Percentiles rank a stretch among this genome's conserved stretches.
Conservation (phyloP, 2,888 invertebrate genomes). For the Clistopyga incitator region DNA sequence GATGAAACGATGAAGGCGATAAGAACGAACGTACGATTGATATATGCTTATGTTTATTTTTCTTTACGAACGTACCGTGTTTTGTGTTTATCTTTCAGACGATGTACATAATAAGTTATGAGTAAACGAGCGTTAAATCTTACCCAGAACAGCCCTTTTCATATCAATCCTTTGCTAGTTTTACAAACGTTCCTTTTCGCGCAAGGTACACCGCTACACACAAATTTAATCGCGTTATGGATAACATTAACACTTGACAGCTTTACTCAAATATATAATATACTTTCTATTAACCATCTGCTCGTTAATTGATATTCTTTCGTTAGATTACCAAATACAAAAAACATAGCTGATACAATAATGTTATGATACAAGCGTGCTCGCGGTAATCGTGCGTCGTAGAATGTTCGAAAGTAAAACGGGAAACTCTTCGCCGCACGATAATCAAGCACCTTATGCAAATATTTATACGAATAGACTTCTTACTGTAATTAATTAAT, state of each 20-base stretch:
- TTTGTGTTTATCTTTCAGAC: slow-evolving; percentile 78
- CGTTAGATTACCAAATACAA: slow-evolving; percentile 83
- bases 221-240: slow-evolving; percentile 72
- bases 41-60: slow-evolving; percentile 83
- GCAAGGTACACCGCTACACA: slow-evolving; percentile 73
- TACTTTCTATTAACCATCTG: slow-evolving; percentile 83
- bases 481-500: slow-evolving; percentile 74
- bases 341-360: slow-evolving; percentile 83
- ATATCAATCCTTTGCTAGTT: slow-evolving; percentile 63
- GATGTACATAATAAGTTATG: slow-evolving; percentile 83
- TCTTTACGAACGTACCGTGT: slow-evolving; percentile 82
- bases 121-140: slow-evolving; percentile 83
- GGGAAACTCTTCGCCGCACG: slow-evolving; percentile 77
- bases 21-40: slow-evolving; percentile 75
- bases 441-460: slow-evolving; percentile 76
- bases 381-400: slow-evolving; percentile 73
- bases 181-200: slow-evolving; percentile 68
- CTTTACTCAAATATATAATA: slow-evolving; percentile 83
- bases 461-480: slow-evolving; percentile 79
- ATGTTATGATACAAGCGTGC: slow-evolving; percentile 77
- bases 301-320: slow-evolving; percentile 71
- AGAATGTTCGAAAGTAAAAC: slow-evolving; percentile 65
- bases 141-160: slow-evolving; percentile 78
- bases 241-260: slow-evolving; percentile 80
- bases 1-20: slow-evolving; percentile 33